Base-by-base conservation (phyloP, 2,797 vertebrate species). In the Eupleurogrammus muticus region DNA sequence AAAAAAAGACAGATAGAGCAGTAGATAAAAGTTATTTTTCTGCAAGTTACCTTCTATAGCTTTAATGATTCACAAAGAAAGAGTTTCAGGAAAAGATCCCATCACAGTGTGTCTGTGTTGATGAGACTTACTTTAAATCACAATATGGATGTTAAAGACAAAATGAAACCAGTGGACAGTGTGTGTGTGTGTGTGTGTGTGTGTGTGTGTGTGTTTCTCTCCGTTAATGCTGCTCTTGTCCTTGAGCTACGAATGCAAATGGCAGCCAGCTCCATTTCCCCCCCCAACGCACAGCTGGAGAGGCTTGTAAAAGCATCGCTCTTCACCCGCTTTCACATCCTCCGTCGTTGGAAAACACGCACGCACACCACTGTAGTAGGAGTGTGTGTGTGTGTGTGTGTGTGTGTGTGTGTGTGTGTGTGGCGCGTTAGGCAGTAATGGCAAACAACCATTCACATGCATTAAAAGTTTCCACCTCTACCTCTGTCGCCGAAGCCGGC, bases 191-290 rank as follows among this genome's bases (percentile, higher is more conserved):
- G 19, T 2, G 13, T 1, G 11, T 13, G 60, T 47, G 75, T 46
- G 52, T 52, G 60, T n/a, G n/a, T n/a, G n/a, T n/a, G n/a, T n/a
- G n/a, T n/a, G n/a, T n/a, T n/a, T n/a, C n/a, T n/a, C n/a, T n/a
- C n/a, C n/a, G 72, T 63, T 89, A 82, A 85, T 81, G 83, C 55
- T 64, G 66, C 81, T 79, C 81, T 72, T 20, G 78, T 83, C 85
- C 85, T 87, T 87, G 64, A 87, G 81, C 74, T 81, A 23, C 73
- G 24, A 80, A 85, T 84, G 82, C 77, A 85, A 85, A 87, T 85
- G 82, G 83, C 87, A 82, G 82, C 65, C 2, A 36, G 69, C 83
- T 81, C 85, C 77, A 83, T 80, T 85, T 86, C 78, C 73, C 65
- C 70, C 54, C 65, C 70, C 54, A 59, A 42, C 53, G 36, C 80